Evolutionary conservation across 1,140 invertebrate genomes (phyloP).

Genomic region (Acromyrmex heyeri): DNA sequence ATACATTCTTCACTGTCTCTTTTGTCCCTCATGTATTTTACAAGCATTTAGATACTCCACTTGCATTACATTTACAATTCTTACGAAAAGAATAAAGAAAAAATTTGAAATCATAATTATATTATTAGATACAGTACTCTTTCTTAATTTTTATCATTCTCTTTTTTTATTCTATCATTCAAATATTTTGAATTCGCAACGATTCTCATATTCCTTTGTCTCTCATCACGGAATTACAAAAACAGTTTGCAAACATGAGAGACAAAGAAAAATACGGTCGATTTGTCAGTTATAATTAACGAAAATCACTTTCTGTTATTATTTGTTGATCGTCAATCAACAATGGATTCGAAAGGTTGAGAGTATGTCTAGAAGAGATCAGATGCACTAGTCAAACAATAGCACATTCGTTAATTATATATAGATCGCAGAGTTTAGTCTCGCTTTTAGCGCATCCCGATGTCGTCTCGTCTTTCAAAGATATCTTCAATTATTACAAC

Average conservation of each 20-base stretch:
- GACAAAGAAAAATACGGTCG: not conserved
- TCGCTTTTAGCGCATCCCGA: not conserved
- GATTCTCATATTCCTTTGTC: not conserved
- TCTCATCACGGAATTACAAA: not conserved
- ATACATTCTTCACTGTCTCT: too few species aligned
- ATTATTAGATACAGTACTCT: not conserved
- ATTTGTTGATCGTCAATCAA: not conserved
- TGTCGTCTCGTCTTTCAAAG: not conserved
- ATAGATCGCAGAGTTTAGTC: not conserved
- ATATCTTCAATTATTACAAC: not conserved
- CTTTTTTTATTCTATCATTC: not conserved
- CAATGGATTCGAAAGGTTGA: not conserved
- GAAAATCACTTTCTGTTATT: not conserved
- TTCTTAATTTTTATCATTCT: not conserved
- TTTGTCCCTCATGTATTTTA: too few species aligned
- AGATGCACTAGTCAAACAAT: not conserved
- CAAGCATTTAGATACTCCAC: too few species aligned
- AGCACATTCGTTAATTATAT: not conserved
- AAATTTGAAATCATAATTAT: not conserved
- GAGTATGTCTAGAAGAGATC: not conserved
- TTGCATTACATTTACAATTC: too few species aligned
- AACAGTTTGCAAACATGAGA: not conserved
- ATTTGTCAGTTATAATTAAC: not conserved
- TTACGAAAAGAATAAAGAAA: too few species aligned
- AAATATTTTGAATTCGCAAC: not conserved